phyloP scores from a whole-genome alignment of 1,140 invertebrate species.

The Lordiphosa collinella region DNA sequence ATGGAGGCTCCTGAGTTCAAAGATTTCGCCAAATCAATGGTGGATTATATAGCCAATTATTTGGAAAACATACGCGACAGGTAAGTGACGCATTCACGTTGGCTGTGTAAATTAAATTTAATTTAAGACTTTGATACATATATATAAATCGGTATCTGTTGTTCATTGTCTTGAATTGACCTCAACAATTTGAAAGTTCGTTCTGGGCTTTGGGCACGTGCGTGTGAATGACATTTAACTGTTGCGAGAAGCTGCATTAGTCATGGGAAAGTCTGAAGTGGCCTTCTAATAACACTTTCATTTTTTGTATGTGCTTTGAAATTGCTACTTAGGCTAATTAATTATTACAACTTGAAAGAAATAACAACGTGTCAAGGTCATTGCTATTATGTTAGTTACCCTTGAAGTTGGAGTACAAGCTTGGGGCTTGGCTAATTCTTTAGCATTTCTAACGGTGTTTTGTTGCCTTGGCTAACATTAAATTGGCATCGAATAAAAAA shows the following conservation, averaged over 20 bases:
- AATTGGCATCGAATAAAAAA: neutral
- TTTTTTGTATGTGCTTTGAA: slow-evolving; percentile 10
- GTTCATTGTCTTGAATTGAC: slow-evolving; percentile 40
- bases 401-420: slow-evolving; percentile 9
- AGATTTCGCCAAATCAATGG: slow-evolving; percentile 89
- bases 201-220: slow-evolving; percentile 40
- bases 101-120: slow-evolving; percentile 29
- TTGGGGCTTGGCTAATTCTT: slow-evolving; percentile 24
- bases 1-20: slow-evolving; percentile 90
- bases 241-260: slow-evolving; percentile 19
- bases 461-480: slow-evolving; percentile 9
- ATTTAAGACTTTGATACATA: slow-evolving; percentile 37
- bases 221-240: slow-evolving; percentile 47
- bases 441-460: slow-evolving; percentile 15
- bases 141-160: slow-evolving; percentile 24
- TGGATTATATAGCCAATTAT: slow-evolving; percentile 91
- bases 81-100: slow-evolving; percentile 79
- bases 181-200: slow-evolving; percentile 64
- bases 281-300: slow-evolving; percentile 48
- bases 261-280: slow-evolving; percentile 46
- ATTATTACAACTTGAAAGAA: slow-evolving; percentile 14
- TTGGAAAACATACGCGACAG: slow-evolving; percentile 91
- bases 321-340: slow-evolving; percentile 23
- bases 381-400: slow-evolving; percentile 4
- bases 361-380: slow-evolving; percentile 36